Conservation (phyloP, 1,140 invertebrate species). For the Daktulosphaira vitifoliae region DNA sequence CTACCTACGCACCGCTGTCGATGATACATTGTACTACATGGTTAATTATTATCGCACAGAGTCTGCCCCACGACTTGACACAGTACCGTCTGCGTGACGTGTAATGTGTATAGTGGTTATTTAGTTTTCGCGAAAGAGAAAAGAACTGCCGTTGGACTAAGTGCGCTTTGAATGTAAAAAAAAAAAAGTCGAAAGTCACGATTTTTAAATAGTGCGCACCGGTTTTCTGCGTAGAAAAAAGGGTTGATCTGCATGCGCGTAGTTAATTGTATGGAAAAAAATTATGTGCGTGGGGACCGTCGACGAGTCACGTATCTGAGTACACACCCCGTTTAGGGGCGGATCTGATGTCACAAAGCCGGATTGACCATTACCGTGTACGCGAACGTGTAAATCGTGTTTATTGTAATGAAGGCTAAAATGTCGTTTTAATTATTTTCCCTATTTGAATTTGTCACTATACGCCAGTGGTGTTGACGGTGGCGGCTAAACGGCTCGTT, state of each 20-base stretch:
- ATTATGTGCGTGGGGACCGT: too few species aligned
- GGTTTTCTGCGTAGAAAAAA: background rate
- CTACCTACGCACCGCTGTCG: too few species aligned
- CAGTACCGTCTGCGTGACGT: too few species aligned
- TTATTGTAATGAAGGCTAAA: slow-evolving; percentile 19
- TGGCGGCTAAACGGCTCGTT: slow-evolving; percentile 24
- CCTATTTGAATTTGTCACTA: background rate
- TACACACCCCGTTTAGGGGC: slow-evolving; percentile 19
- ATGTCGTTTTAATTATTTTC: slow-evolving; percentile 2
- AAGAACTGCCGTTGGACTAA: slow-evolving; percentile 7
- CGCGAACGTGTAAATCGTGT: background rate
- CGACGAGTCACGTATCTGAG: too few species aligned
- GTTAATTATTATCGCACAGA: too few species aligned
- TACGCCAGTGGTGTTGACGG: background rate
- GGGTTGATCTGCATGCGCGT: background rate
- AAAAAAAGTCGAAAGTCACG: slow-evolving; percentile 29
- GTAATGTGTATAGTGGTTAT: too few species aligned
- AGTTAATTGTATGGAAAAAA: too few species aligned
- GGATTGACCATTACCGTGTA: background rate
- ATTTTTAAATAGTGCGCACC: slow-evolving; percentile 7
- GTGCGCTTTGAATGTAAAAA: background rate
- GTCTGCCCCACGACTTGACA: too few species aligned
- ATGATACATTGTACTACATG: too few species aligned
- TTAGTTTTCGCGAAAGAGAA: too few species aligned
- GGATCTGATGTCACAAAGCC: slow-evolving; percentile 1